Evolutionary conservation across 2,113 vertebrate species (phyloP), one percentile per base, ranked within the genome.

Genomic region (Anarhynchus alexandrinus): DNA sequence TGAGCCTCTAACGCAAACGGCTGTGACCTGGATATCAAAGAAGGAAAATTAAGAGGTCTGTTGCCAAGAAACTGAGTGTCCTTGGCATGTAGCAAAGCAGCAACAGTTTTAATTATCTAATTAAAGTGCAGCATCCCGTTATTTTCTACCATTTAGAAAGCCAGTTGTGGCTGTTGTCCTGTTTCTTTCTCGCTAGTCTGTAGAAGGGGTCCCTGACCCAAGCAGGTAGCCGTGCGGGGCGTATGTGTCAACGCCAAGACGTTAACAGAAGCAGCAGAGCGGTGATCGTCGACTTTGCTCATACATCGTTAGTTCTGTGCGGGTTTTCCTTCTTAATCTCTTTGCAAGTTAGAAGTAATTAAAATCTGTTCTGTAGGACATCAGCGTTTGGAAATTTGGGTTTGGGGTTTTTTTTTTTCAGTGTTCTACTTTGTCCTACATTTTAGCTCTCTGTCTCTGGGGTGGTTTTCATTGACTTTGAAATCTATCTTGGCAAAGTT

Each of bases 11-110:
- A 67, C 94, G 82, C 81, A 82, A 93, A 76, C 49, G 84, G 65
- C 87, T 85, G 87, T 94, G 94, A 96, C 96, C 96, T 97, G 95
- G 95, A 94, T 95, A 96, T 96, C 84, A 87, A 79, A 85, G 94
- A 70, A 91, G 69, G 73, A 94, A 94, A 96, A 96, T 85, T 16
- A 61, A 61, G 61, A 67, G 73, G 73, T 87, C 92, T n/a, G 70
- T 95, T 96, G 96, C 96, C 94, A 95, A 95, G 93, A 96, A 96
- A 96, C 96, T 91, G 87, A 73, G 88, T 95, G 94, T 96, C 82
- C 92, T 96, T 96, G 96, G 93, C 95, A 94, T 54, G 88, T 73
- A 88, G 54, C 66, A 92, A 94, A 88, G 93, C 85, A 88, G 85
- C 84, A 88, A 62, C 55, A 86, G 90, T 93, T 96, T 93, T 96